These are phyloP conservation scores for Rhagoletis pomonella DNA, from an alignment of 1,140 invertebrate species.

Conservation along the genomic window DNA sequence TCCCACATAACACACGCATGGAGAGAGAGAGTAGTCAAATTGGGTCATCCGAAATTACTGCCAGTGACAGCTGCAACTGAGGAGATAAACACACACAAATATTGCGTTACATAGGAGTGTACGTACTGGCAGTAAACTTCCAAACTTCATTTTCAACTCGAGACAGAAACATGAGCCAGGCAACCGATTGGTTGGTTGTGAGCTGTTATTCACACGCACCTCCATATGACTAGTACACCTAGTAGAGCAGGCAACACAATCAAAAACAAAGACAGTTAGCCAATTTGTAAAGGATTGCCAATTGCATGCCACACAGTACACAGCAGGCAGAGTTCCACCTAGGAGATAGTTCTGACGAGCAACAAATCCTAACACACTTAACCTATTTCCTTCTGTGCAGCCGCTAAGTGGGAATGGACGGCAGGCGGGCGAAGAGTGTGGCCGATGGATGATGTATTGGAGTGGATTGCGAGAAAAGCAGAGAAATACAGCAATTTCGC, in stretches of 20 bases:
- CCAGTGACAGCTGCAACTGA: neutral
- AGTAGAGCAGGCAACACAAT: neutral
- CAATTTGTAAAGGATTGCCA: neutral
- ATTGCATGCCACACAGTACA: neutral
- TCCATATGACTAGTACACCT: neutral
- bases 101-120: neutral
- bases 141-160: neutral
- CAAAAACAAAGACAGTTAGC: neutral
- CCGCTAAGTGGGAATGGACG: neutral
- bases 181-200: neutral
- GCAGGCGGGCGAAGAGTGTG: neutral
- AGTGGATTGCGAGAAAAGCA: neutral
- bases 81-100: neutral
- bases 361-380: neutral
- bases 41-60: neutral
- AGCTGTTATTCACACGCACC: neutral
- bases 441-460: neutral
- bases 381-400: neutral
- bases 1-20: neutral
- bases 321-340: neutral
- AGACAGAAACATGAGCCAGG: neutral
- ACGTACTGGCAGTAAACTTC: neutral
- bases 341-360: neutral
- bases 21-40: neutral
- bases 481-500: neutral